Conservation (phyloP, 2,888 invertebrate species). For the Nomada lathburiana region DNA sequence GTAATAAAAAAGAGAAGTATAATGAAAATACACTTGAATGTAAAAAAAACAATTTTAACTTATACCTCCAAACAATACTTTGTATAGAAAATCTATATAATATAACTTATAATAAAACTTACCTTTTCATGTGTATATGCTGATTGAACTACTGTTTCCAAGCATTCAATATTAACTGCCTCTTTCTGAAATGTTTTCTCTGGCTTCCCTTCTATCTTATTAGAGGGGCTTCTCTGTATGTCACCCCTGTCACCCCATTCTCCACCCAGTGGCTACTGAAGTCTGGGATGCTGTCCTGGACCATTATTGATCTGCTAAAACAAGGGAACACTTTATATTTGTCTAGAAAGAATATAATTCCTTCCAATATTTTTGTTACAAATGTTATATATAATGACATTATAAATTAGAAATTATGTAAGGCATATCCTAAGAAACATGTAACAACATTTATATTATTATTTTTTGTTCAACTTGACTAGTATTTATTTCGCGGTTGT, state of each 20-base stretch:
- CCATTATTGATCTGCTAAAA: slow-evolving; percentile 79
- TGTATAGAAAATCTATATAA: neutral
- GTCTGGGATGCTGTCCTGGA: slow-evolving; percentile 81
- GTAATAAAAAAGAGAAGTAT: neutral
- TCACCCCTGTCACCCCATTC: slow-evolving; percentile 71
- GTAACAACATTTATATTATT: neutral
- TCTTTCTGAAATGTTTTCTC: slow-evolving; percentile 75
- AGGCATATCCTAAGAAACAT: neutral
- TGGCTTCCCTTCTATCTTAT: slow-evolving; percentile 80
- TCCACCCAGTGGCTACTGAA: slow-evolving; percentile 71
- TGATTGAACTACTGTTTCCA: slow-evolving; percentile 73
- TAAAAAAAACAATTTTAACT: neutral
- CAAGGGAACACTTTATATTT: slow-evolving; percentile 38
- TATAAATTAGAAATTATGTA: neutral
- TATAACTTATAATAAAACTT: slow-evolving; percentile 24
- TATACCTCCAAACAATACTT: neutral
- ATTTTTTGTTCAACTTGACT: neutral
- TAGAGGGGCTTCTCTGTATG: slow-evolving; percentile 68
- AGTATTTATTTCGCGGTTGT: neutral
- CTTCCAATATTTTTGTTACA: neutral
- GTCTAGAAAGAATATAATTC: slow-evolving; percentile 10
- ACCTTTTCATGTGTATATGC: slow-evolving; percentile 62
- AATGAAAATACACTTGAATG: neutral
- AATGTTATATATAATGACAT: neutral
- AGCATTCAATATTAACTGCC: slow-evolving; percentile 75